Base-by-base conservation (phyloP, 2,888 invertebrate genomes). In the Criorhina ranunculi region DNA sequence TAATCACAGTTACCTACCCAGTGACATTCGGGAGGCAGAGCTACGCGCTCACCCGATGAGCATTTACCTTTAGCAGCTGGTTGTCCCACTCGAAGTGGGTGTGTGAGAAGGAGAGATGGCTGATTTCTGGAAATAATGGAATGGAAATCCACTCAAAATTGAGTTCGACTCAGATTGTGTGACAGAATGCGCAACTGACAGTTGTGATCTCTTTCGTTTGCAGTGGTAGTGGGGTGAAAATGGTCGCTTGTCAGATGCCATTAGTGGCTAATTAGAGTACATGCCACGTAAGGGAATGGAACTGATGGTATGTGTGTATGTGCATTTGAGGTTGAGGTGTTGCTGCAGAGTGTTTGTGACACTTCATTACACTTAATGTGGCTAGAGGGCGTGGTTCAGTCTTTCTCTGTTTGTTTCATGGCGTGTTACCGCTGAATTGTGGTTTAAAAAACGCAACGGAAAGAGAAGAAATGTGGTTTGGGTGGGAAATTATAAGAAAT, bases 11-110 rank as follows among this genome's bases (percentile, higher is more conserved):
- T 85, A 69, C 86, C 77, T 86, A 86, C 87, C 86, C 78, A 88
- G 89, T 88, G 85, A 85, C 85, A 85, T 85, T 85, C 33, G 46
- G 76, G 80, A 88, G 89, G 90, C 89, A 89, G 89, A 89, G 88
- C 89, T 89, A 89, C 88, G 88, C 89, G 89, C 89, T 89, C 89
- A 90, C 51, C 80, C 85, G 79, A 51, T 85, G 85, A 85, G 80
- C 85, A 85, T 80, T 33, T 66, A 70, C 57, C 44, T 8, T 53
- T 31, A n/a, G 5, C 17, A 42, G 4, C 35, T 17, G 5, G 46
- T 42, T 70, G 60, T 69, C 80, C 62, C 51, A 19, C 46, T 80
- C 75, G 5, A 12, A 42, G 42, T 49, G 33, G 12, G 29, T 46
- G n/a, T 19, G 55, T 11, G 5, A 1, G n/a, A 1, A n/a, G 79